phyloP scores from a whole-genome alignment of 2,888 invertebrate genomes.

The Meteorus cinctellus region DNA sequence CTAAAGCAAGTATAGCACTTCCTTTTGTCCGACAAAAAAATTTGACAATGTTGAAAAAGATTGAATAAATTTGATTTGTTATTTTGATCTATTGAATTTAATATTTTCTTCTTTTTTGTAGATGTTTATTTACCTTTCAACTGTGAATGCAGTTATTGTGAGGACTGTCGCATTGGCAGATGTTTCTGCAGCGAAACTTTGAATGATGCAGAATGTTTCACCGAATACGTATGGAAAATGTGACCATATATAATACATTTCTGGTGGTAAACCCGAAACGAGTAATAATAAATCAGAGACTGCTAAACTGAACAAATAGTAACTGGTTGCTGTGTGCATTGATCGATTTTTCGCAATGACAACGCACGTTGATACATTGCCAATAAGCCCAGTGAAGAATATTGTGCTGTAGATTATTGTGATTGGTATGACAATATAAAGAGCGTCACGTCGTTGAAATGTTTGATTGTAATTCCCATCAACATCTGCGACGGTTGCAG shows the following conservation, averaged over 20 bases:
- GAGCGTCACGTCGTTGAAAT: constrained; percentile 72
- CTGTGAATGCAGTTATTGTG: constrained; percentile 91
- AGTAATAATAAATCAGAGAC: constrained; percentile 85
- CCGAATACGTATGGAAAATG: constrained; percentile 84
- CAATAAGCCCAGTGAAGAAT: constrained; percentile 84
- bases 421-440: constrained; percentile 80
- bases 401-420: constrained; percentile 81
- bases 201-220: constrained; percentile 83
- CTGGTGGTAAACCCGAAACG: constrained; percentile 86
- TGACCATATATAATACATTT: constrained; percentile 85
- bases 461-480: constrained; percentile 32
- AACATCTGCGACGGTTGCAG: constrained; percentile 32
- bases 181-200: constrained; percentile 88
- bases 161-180: constrained; percentile 89
- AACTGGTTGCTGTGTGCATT: constrained; percentile 91
- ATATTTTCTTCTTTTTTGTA: background rate
- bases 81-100: background rate
- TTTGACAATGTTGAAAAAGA: background rate
- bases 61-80: background rate
- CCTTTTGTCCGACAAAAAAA: background rate
- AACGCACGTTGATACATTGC: constrained; percentile 86
- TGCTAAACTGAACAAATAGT: constrained; percentile 86
- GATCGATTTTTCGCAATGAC: constrained; percentile 85
- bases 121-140: constrained; percentile 79
- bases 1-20: background rate